Base-by-base conservation (phyloP, 1,140 invertebrate species). In the Papilio machaon region DNA sequence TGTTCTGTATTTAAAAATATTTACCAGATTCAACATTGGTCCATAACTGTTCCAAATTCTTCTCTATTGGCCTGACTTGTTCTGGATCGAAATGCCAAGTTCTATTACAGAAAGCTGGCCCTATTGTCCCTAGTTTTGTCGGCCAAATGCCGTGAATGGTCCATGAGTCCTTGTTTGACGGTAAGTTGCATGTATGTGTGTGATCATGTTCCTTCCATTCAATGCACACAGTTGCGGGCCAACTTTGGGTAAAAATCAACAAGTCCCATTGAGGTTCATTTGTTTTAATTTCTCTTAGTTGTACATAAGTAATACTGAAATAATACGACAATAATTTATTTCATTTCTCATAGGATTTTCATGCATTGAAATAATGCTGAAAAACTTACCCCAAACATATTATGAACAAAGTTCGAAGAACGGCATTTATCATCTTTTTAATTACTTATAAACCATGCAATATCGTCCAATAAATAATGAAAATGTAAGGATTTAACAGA, bases 131-230 rank as follows among this genome's bases (percentile, higher is more conserved):
- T 5, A 95, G 92, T 90, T 97, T 96, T 0, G 97, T 97, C 0
- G 97, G 97, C 98, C 98, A 98, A 19, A 98, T 94, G 13, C 97
- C 97, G 88, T 98, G 97, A 49, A 98, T 96, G 1, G 96, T 96
- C 97, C 97, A 98, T 17, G 95, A 90, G 73, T 96, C 95, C 64
- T 95, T 93, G 52, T 95, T 92, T 1, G 88, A 88, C 10, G 97
- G 97, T 81, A 97, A 91, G 2, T 90, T 88, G 85, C 97, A 98
- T 13, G 93, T 95, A 84, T 97, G 95, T 1, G 89, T 91, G 1
- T 93, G 86, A 47, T 95, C 95, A 79, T 96, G 95, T 82, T 97
- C 95, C 77, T 93, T 94, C 97, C 97, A 98, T 80, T 96, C 92
- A 70, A 95, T 95, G 88, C 98, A 98, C 11, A 96, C 96, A 0